Percentiles rank a stretch among this genome's conserved stretches.
phyloP scores from a whole-genome alignment of 2,888 invertebrate species.

The Ochlodes sylvanus region DNA sequence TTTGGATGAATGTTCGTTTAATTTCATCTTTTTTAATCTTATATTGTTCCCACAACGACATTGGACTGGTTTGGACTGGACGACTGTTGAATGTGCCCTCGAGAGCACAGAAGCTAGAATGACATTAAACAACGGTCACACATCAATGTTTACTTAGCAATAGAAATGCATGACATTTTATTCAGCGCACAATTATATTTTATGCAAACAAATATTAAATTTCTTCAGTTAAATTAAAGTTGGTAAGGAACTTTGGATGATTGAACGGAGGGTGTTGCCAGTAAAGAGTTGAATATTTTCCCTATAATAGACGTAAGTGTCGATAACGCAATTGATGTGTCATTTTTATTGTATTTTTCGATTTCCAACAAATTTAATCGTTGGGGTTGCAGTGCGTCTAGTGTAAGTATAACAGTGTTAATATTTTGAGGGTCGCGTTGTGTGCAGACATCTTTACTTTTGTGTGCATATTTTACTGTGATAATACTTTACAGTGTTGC shows the following conservation, averaged over 20 bases:
- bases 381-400: slow-evolving; percentile 24
- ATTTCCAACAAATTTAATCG: slow-evolving; percentile 20
- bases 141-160: background rate
- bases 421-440: slow-evolving; percentile 16
- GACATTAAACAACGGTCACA: no score
- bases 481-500: background rate
- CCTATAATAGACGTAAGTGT: slow-evolving; percentile 58
- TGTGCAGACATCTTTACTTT: slow-evolving; percentile 19
- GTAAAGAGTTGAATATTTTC: slow-evolving; percentile 50
- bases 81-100: no score
- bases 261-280: slow-evolving; percentile 47
- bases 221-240: background rate
- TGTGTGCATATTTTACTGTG: slow-evolving; percentile 4
- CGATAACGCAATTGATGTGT: slow-evolving; percentile 57
- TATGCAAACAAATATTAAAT: background rate
- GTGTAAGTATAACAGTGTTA: slow-evolving; percentile 14
- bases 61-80: no score
- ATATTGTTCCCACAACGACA: no score
- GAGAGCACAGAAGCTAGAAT: no score
- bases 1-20: no score
- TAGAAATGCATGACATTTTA: background rate
- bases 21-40: no score
- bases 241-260: background rate
- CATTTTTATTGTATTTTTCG: slow-evolving; percentile 47
- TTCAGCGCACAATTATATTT: background rate